Conservation (phyloP, 2,888 invertebrate species). For the Chalcosyrphus nemorum region DNA sequence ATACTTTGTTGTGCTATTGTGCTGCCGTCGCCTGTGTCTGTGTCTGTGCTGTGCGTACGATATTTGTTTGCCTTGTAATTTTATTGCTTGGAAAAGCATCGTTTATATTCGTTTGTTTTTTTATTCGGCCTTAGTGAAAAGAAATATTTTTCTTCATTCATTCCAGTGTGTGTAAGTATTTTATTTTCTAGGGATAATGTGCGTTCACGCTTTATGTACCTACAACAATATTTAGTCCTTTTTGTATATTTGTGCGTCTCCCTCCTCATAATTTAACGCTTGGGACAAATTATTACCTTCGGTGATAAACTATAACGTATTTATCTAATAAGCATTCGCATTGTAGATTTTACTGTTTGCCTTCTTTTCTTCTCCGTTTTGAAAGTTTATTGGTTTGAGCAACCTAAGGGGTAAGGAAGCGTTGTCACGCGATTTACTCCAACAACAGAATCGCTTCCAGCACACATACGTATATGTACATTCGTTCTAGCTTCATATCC, state of each 20-base stretch:
- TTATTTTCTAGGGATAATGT: slow-evolving; percentile 54
- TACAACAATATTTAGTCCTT: slow-evolving; percentile 48
- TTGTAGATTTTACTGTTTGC: slow-evolving; percentile 47
- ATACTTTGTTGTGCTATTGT: slow-evolving; percentile 47
- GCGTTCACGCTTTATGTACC: slow-evolving; percentile 44
- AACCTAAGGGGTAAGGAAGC: slow-evolving; percentile 33
- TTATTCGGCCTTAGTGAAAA: slow-evolving; percentile 59
- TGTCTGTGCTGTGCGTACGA: slow-evolving; percentile 24
- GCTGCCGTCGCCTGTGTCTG: neutral
- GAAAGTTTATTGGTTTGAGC: slow-evolving; percentile 20
- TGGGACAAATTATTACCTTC: slow-evolving; percentile 61
- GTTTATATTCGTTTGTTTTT: slow-evolving; percentile 68
- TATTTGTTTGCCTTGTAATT: slow-evolving; percentile 69
- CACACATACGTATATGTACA: slow-evolving; percentile 1
- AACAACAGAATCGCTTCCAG: slow-evolving; percentile 25
- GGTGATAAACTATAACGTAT: slow-evolving; percentile 66
- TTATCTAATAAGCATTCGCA: slow-evolving; percentile 69
- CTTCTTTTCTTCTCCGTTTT: slow-evolving; percentile 1
- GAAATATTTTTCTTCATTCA: slow-evolving; percentile 61
- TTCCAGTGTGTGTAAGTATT: slow-evolving; percentile 35
- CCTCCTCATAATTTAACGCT: slow-evolving; percentile 58
- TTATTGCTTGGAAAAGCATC: slow-evolving; percentile 70
- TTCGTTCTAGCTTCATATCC: slow-evolving; percentile 49
- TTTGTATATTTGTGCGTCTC: slow-evolving; percentile 41
- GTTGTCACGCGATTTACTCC: slow-evolving; percentile 60